Evolutionary conservation across 2,888 invertebrate species (phyloP).

Genomic region (Xestia c-nigrum): DNA sequence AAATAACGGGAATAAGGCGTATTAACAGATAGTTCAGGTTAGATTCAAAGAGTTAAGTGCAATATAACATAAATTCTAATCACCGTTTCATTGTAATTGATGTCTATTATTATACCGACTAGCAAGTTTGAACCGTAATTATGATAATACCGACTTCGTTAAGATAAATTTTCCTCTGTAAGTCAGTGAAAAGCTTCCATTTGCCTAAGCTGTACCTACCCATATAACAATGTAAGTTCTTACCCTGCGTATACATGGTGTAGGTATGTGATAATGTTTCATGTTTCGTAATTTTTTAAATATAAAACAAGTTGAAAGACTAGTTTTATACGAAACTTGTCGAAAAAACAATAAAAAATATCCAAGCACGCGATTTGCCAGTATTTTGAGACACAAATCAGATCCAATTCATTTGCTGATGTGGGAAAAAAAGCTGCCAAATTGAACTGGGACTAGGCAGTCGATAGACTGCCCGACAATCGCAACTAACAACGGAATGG

Average conservation of each 20-base stretch:
- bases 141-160: conserved; percentile 27
- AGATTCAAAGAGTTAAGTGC: conserved; percentile 1
- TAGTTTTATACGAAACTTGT: no score
- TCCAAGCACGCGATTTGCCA: background rate
- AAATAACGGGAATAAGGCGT: background rate
- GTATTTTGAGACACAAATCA: background rate
- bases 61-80: background rate
- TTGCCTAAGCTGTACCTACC: background rate
- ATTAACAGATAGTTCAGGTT: background rate
- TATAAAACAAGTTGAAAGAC: background rate
- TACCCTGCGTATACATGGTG: background rate
- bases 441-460: background rate
- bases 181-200: conserved; percentile 5
- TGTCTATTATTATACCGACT: background rate
- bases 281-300: background rate
- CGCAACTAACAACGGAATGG: background rate
- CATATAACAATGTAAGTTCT: background rate
- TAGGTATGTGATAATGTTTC: background rate
- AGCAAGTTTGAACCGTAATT: conserved; percentile 29
- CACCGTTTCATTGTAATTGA: conserved; percentile 13
- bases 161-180: background rate
- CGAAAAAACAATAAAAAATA: no score
- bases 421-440: background rate
- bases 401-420: background rate
- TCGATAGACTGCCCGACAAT: background rate